These are phyloP conservation scores for Taphrorychus bicolor DNA, from an alignment of 2,888 invertebrate genomes.

Conservation along the genomic window DNA sequence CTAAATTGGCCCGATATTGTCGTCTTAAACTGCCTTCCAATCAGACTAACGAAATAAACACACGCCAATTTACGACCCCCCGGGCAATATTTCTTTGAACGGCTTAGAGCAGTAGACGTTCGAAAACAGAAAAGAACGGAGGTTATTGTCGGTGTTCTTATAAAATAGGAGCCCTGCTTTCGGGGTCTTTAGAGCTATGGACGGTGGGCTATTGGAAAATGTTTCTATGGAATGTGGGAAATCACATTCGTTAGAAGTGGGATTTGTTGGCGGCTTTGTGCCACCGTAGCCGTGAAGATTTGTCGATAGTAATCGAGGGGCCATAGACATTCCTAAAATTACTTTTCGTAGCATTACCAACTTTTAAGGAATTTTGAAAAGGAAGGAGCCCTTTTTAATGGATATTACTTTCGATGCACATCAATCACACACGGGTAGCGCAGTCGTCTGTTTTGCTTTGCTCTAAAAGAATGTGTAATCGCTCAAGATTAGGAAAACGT, in stretches of 20 bases:
- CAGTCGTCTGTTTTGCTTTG: neutral
- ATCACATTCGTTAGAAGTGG: neutral
- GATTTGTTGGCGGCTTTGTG: constrained; percentile 2
- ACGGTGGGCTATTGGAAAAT: neutral
- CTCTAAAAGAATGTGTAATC: neutral
- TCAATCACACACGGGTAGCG: neutral
- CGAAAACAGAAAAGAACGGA: constrained; percentile 20
- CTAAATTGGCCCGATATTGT: constrained; percentile 38
- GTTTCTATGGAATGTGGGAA: neutral
- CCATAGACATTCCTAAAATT: neutral
- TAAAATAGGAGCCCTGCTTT: constrained; percentile 7
- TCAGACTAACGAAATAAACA: constrained; percentile 40
- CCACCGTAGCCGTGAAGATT: too few species aligned
- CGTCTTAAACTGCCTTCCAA: constrained; percentile 39
- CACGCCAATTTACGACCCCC: constrained; percentile 33
- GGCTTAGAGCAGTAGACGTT: too few species aligned
- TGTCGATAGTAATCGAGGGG: neutral
- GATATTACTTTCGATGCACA: neutral
- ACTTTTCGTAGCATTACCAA: neutral
- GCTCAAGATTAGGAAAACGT: neutral
- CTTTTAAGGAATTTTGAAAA: neutral
- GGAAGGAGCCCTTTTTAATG: neutral
- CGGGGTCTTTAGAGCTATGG: neutral
- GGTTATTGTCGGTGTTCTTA: constrained; percentile 16
- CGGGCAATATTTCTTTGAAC: constrained; percentile 24